These are phyloP conservation scores for Pithys albifrons DNA, from an alignment of 2,113 vertebrate genomes.

Conservation along the genomic window DNA sequence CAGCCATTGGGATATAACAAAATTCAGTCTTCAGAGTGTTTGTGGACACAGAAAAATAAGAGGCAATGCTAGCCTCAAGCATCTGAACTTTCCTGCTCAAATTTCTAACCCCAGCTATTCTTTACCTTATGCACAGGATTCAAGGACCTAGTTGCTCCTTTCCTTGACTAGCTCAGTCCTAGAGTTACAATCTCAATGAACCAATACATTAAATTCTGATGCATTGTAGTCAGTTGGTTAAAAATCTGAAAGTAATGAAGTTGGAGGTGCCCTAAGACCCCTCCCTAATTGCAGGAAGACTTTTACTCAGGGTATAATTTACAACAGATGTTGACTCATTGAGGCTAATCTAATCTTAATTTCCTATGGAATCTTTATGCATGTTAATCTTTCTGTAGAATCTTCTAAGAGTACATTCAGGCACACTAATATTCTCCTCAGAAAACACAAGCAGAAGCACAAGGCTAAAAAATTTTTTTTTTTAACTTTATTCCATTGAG, in stretches of 20 bases:
- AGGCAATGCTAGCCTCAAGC: not conserved
- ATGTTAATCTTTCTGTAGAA: not conserved
- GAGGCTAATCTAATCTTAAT: not conserved
- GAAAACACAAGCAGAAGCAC: not conserved
- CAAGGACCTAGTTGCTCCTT: not conserved
- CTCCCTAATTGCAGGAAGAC: not conserved
- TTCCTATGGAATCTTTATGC: not conserved
- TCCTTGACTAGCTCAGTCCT: not conserved
- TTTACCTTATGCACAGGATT: not conserved
- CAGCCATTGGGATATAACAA: not conserved
- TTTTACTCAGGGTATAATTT: not conserved
- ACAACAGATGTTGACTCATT: not conserved
- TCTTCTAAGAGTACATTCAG: not conserved
- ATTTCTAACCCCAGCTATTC: not conserved
- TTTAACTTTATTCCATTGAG: not conserved
- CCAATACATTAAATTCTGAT: not conserved
- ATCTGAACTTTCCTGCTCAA: not conserved
- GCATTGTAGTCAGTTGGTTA: not conserved
- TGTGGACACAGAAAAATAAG: not conserved
- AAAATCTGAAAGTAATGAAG: not conserved
- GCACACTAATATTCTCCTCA: not conserved
- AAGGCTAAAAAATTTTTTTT: not conserved
- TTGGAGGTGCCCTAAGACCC: not conserved
- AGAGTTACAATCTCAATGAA: not conserved
- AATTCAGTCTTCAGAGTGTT: not conserved